Base-by-base conservation (phyloP, 2,113 vertebrate genomes). In the Paradisaea rubra region DNA sequence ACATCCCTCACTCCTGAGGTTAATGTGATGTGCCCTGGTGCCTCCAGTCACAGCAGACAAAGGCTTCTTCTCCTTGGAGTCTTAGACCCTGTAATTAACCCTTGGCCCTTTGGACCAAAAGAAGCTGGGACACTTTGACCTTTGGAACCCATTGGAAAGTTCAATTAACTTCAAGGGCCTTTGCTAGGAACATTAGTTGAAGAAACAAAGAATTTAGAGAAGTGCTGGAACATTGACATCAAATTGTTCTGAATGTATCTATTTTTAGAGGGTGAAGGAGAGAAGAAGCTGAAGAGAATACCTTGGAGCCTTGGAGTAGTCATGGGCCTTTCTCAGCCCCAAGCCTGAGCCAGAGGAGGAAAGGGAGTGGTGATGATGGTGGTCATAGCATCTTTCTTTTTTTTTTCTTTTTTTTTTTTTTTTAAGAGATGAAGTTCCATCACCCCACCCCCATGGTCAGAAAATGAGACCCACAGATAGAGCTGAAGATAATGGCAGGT, bases 401-500 rank as follows among this genome's bases (percentile, higher is more conserved):
- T 4, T 77, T n/a, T 49, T 66, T 31, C 8, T 13, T 8, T 66
- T 24, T 8, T 17, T 25, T 84, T 60, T 52, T 81, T 85, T 88
- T 89, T 89, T 42, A 53, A 70, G 76, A 91, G 24, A 86, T 73
- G 15, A 90, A 96, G 90, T 76, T 92, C 65, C 95, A 81, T 95
- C 70, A 93, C 87, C 84, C 89, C 66, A 89, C 84, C 89, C 86
- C 94, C 88, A 84, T 95, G 95, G 95, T 95, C 96, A 97, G 96
- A 96, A 97, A 96, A 95, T 92, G 95, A 97, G 97, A 95, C 97
- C 95, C 96, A 97, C 93, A 97, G 96, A 97, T 96, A 97, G 94
- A 92, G 96, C 96, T 97, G 96, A 95, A 98, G 95, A 98, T 96
- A 97, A 97, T 96, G 96, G 97, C 97, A 98, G 96, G 97, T 98